Conservation (phyloP, 2,888 invertebrate species). For the Drosophila prolongata region DNA sequence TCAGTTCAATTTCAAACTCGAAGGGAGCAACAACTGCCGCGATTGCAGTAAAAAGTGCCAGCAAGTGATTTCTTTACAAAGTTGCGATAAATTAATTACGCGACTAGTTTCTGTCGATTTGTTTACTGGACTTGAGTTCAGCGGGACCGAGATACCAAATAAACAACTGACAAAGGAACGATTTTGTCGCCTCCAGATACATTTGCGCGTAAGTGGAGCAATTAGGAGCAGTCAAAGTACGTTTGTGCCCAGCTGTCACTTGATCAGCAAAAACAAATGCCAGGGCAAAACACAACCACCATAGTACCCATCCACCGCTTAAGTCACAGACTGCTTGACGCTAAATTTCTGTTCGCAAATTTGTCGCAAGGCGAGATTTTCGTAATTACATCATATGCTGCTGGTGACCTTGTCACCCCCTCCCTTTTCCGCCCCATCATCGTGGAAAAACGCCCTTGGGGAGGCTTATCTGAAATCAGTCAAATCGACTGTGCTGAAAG, state of each 20-base stretch:
- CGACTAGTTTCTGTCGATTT: slow-evolving; percentile 7
- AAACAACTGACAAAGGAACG: slow-evolving; percentile 12
- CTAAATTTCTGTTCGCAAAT: slow-evolving; percentile 21
- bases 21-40: slow-evolving; percentile 9
- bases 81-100: slow-evolving; percentile 24
- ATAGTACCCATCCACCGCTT: background rate
- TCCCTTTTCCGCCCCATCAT: background rate
- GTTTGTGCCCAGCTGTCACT: slow-evolving; percentile 24
- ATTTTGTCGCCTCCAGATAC: slow-evolving; percentile 22
- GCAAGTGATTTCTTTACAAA: slow-evolving; percentile 4
- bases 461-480: slow-evolving; percentile 1
- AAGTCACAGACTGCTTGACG: slow-evolving; percentile 28
- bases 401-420: slow-evolving; percentile 13
- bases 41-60: slow-evolving; percentile 32
- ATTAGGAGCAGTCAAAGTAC: slow-evolving; percentile 23
- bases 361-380: slow-evolving; percentile 6
- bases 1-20: slow-evolving; percentile 15
- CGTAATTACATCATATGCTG: slow-evolving; percentile 30
- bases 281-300: slow-evolving; percentile 5
- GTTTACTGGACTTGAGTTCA: slow-evolving; percentile 11
- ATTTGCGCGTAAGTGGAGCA: slow-evolving; percentile 39
- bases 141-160: slow-evolving; percentile 1
- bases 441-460: slow-evolving; percentile 4
- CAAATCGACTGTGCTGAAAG: background rate
- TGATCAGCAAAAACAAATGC: slow-evolving; percentile 16